phyloP scores from a whole-genome alignment of 2,797 vertebrate genomes.

The Sarcophilus harrisii region DNA sequence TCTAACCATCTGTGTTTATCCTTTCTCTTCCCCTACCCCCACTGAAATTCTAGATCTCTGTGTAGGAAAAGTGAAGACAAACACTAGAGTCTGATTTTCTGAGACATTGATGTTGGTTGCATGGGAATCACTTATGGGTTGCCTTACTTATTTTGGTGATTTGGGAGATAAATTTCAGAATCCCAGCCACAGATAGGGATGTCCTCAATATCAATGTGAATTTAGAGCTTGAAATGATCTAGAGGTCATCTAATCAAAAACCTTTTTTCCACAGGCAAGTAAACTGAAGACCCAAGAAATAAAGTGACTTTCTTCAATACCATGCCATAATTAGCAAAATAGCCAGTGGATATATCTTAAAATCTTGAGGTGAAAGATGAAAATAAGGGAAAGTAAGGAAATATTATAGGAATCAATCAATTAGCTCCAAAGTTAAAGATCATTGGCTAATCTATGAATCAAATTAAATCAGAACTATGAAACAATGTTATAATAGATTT shows the following conservation, averaged over 20 bases:
- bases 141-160: neutral
- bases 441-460: neutral
- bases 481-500: neutral
- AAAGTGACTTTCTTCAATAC: neutral
- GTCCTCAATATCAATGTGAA: neutral
- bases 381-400: neutral
- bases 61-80: neutral
- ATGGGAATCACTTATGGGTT: neutral
- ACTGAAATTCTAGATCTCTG: neutral
- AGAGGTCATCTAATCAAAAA: neutral
- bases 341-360: neutral
- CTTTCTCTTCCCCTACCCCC: neutral
- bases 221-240: too few relatives aligned
- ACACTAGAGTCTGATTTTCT: neutral
- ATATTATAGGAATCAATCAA: neutral
- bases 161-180: neutral
- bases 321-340: neutral
- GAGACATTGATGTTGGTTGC: neutral
- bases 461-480: neutral
- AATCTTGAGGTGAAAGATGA: neutral
- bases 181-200: neutral
- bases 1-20: neutral
- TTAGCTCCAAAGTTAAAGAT: neutral
- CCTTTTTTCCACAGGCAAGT: neutral
- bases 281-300: neutral